phyloP scores from a whole-genome alignment of 2,888 invertebrate genomes.

The Diarsia brunnea region DNA sequence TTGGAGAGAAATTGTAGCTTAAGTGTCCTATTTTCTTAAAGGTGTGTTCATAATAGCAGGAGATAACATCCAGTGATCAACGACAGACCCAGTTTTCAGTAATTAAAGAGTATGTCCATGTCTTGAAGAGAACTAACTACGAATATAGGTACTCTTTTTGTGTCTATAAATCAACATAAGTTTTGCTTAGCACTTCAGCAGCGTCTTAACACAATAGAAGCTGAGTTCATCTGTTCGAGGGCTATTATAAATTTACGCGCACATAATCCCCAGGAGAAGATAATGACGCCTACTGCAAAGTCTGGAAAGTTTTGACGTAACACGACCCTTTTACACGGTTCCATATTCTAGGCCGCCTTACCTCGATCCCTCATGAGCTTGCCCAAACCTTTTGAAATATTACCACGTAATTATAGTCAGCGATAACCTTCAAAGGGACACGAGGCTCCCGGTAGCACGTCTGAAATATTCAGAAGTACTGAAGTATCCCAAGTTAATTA shows the following conservation, averaged over 20 bases:
- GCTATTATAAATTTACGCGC: conserved; percentile 56
- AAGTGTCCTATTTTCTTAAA: not conserved
- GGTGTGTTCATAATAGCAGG: not conserved
- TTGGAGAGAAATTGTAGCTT: not conserved
- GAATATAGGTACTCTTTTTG: not conserved
- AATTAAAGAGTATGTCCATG: not conserved
- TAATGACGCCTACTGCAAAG: conserved; percentile 59
- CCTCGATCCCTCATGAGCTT: conserved; percentile 42
- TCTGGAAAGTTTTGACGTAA: conserved; percentile 65
- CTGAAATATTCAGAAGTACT: conserved; percentile 83
- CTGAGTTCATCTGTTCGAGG: conserved; percentile 25
- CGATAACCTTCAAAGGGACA: conserved; percentile 72
- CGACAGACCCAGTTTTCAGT: not conserved
- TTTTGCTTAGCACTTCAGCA: conserved; percentile 1
- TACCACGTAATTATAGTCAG: conserved; percentile 73
- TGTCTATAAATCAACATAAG: not conserved
- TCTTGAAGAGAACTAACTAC: not conserved
- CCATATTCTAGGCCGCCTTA: conserved; percentile 51
- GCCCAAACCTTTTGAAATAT: conserved; percentile 73
- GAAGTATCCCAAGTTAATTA: conserved; percentile 84
- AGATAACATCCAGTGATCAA: not conserved
- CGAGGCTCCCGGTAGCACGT: conserved; percentile 65
- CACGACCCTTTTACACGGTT: conserved; percentile 53
- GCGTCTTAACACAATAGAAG: conserved; percentile 27
- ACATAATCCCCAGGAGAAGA: conserved; percentile 55